Conservation (phyloP, 2,113 vertebrate genomes). For the Trachemys scripta region DNA sequence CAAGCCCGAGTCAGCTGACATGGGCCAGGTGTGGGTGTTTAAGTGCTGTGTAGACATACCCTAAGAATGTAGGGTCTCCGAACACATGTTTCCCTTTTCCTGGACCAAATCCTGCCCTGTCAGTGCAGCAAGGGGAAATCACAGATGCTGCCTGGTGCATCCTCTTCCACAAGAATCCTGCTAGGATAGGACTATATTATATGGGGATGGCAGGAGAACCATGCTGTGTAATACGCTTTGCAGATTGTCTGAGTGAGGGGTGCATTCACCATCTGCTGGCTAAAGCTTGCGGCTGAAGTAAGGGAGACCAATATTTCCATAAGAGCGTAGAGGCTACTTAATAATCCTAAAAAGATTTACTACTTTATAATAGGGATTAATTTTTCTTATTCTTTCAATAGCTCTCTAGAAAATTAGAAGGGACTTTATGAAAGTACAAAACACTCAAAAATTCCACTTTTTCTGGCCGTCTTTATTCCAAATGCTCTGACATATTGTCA, state of each 20-base stretch:
- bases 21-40: not conserved
- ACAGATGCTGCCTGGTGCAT: not conserved
- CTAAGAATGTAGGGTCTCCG: conserved; percentile 48
- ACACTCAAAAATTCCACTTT: not conserved
- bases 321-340: not conserved
- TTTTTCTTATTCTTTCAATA: conserved; percentile 27
- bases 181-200: not conserved
- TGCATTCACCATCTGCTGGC: not conserved
- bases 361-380: not conserved
- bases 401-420: conserved; percentile 24
- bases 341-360: not conserved
- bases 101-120: not conserved
- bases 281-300: not conserved
- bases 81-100: not conserved
- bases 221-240: not conserved
- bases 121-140: not conserved
- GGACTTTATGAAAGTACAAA: not conserved
- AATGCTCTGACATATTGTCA: not conserved
- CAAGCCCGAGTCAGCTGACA: not conserved
- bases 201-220: not conserved
- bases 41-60: not conserved
- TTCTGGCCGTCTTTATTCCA: not conserved
- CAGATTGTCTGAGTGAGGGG: not conserved
- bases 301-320: not conserved
- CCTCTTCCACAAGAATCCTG: not conserved